phyloP scores from a whole-genome alignment of 2,888 invertebrate genomes.

The Pilophorus perplexus region DNA sequence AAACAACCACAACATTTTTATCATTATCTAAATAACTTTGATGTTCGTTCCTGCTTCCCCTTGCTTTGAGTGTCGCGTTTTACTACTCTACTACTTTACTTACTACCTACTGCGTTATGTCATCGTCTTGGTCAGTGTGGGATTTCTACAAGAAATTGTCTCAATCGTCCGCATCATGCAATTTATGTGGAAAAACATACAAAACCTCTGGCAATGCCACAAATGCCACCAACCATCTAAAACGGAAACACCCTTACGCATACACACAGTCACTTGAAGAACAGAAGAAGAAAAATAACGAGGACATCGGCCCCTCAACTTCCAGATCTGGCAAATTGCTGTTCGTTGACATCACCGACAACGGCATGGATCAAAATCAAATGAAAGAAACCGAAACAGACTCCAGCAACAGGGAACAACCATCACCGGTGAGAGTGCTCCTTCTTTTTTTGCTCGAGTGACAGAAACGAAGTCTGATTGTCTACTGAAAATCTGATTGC shows the following conservation, averaged over 20 bases:
- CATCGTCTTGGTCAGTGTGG: no score
- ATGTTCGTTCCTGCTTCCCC: no score
- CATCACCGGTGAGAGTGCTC: no score
- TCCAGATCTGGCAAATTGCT: not conserved
- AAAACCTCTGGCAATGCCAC: slow-evolving; percentile 5
- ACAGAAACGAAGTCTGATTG: no score
- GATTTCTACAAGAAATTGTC: slow-evolving; percentile 6
- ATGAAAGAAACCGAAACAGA: no score
- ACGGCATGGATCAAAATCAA: not conserved
- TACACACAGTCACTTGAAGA: not conserved
- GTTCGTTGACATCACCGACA: not conserved
- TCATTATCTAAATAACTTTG: no score
- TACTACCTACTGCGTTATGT: no score
- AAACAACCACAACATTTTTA: no score
- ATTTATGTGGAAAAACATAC: slow-evolving; percentile 2
- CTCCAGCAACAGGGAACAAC: no score
- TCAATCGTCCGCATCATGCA: not conserved
- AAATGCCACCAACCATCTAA: not conserved
- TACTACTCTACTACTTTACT: no score
- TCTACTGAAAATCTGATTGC: not conserved
- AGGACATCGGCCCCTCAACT: not conserved
- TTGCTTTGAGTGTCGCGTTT: no score
- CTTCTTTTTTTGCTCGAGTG: no score
- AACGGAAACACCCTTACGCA: not conserved
- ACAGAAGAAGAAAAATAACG: not conserved